Percentiles rank a stretch among this genome's conserved stretches.
Evolutionary conservation across 2,113 vertebrate species (phyloP).

Genomic region (Brachypteracias leptosomus): DNA sequence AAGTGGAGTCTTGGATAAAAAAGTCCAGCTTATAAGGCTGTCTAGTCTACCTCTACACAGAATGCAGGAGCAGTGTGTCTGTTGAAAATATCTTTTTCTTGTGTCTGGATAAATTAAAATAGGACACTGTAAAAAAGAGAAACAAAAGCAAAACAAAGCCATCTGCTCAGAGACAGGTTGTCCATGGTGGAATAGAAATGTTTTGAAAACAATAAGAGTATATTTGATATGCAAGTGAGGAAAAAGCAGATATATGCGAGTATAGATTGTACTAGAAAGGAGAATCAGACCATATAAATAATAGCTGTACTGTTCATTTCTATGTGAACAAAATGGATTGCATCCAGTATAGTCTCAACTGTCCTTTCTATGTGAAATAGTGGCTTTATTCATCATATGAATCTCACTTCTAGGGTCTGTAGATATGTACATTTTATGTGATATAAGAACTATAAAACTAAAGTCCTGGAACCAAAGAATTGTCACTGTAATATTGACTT

Average conservation of each 20-base stretch:
- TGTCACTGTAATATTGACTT: background rate
- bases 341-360: background rate
- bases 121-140: background rate
- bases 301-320: background rate
- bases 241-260: background rate
- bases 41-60: background rate
- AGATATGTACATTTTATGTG: background rate
- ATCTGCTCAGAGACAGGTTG: background rate
- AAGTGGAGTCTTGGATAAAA: background rate
- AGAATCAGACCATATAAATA: background rate
- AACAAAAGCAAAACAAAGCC: background rate
- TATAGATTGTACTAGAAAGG: background rate
- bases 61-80: background rate
- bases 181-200: background rate
- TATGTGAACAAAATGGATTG: background rate
- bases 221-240: background rate
- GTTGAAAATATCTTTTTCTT: rapidly evolving
- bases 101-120: background rate
- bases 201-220: background rate
- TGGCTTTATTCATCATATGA: background rate
- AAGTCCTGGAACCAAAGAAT: background rate
- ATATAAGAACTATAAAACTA: background rate
- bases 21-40: background rate
- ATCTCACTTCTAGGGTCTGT: background rate
- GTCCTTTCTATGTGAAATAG: background rate